phyloP scores from a whole-genome alignment of 2,888 invertebrate genomes.

The Rotaria sp. region DNA sequence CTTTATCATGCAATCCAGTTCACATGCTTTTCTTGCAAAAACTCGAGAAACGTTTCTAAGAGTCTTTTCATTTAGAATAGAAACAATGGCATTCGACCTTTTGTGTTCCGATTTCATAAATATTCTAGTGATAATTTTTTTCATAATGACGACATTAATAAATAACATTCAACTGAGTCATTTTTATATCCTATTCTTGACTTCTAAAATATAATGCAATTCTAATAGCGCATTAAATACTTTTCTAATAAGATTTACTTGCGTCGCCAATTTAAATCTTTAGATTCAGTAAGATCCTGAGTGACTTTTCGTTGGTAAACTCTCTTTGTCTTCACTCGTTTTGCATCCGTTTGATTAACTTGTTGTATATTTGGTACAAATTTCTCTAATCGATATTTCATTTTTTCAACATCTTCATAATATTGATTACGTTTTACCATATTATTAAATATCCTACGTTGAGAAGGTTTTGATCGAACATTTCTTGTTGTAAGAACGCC shows the following conservation, averaged over 20 bases:
- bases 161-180: too few relatives aligned
- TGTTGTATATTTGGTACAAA: background rate
- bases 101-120: too few relatives aligned
- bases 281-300: background rate
- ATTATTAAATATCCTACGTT: background rate
- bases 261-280: background rate
- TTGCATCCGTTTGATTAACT: background rate
- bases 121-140: too few relatives aligned
- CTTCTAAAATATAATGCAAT: too few relatives aligned
- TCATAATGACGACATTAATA: too few relatives aligned
- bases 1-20: too few relatives aligned
- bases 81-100: too few relatives aligned
- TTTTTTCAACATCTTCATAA: background rate
- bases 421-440: background rate
- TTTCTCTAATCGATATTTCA: background rate
- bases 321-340: background rate
- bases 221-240: too few relatives aligned
- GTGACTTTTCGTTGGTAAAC: background rate
- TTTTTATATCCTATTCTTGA: too few relatives aligned
- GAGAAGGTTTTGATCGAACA: background rate
- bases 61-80: too few relatives aligned
- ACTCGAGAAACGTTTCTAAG: too few relatives aligned
- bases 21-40: too few relatives aligned
- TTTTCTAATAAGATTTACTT: background rate
- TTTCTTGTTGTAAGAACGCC: background rate